These are phyloP conservation scores for Augochlora pura DNA, from an alignment of 1,140 invertebrate species.

Conservation along the genomic window DNA sequence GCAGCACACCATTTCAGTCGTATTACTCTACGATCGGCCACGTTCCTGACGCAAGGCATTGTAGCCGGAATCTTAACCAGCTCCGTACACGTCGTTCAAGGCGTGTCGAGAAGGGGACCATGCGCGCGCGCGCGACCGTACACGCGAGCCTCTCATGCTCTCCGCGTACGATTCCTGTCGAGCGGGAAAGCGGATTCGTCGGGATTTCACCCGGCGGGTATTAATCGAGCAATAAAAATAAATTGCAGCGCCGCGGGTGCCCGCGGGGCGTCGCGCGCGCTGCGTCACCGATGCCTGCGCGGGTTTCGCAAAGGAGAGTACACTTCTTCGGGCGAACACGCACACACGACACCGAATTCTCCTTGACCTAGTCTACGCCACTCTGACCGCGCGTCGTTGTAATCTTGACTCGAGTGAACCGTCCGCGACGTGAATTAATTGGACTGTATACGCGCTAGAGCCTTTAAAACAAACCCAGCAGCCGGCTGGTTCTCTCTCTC, in stretches of 20 bases:
- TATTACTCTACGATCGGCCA: too few relatives aligned
- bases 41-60: too few relatives aligned
- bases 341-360: too few relatives aligned
- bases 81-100: not conserved
- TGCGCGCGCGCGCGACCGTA: too few relatives aligned
- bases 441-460: conserved; percentile 3
- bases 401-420: conserved; percentile 33
- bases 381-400: conserved; percentile 19
- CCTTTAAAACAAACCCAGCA: not conserved
- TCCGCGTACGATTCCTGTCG: not conserved
- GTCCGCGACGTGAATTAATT: conserved; percentile 63
- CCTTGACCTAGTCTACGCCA: conserved; percentile 64
- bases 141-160: too few relatives aligned
- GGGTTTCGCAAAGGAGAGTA: conserved; percentile 37
- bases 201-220: not conserved
- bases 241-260: too few relatives aligned
- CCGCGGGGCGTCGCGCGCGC: not conserved
- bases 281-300: conserved; percentile 34
- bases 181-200: not conserved
- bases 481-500: too few relatives aligned
- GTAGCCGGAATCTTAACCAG: not conserved
- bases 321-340: conserved; percentile 37
- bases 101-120: not conserved
- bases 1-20: too few relatives aligned
- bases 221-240: conserved; percentile 24